These are phyloP conservation scores for Drosophila robusta DNA, from an alignment of 2,888 invertebrate genomes.

Conservation along the genomic window DNA sequence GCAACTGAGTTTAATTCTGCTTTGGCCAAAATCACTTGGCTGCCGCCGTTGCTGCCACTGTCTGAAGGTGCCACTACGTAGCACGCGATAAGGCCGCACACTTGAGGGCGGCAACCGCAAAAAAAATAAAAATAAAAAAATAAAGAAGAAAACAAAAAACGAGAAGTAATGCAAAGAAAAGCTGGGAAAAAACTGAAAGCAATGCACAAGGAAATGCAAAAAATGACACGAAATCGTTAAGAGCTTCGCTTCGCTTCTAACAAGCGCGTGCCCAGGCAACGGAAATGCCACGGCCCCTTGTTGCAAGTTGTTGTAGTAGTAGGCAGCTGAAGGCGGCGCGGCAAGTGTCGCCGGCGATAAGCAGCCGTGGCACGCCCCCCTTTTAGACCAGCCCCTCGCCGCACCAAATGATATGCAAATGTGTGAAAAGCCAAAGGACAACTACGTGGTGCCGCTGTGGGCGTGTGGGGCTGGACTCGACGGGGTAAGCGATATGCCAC, in stretches of 20 bases:
- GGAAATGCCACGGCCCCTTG: slow-evolving; percentile 65
- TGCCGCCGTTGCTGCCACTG: slow-evolving; percentile 35
- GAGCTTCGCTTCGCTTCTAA: slow-evolving; percentile 62
- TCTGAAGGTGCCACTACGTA: slow-evolving; percentile 69
- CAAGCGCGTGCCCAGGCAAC: slow-evolving; percentile 74
- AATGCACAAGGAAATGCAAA: slow-evolving; percentile 77
- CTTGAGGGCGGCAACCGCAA: slow-evolving; percentile 63
- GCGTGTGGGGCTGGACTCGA: slow-evolving; percentile 36
- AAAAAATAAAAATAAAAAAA: slow-evolving; percentile 10
- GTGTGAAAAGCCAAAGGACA: slow-evolving; percentile 70
- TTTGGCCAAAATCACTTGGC: slow-evolving; percentile 63
- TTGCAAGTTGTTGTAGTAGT: slow-evolving; percentile 10
- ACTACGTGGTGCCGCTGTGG: slow-evolving; percentile 40
- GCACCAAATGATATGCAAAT: slow-evolving; percentile 74
- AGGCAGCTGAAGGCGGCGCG: not conserved
- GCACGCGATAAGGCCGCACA: slow-evolving; percentile 77
- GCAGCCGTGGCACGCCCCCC: slow-evolving; percentile 58
- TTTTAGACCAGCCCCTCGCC: slow-evolving; percentile 17
- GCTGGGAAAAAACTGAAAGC: slow-evolving; percentile 54
- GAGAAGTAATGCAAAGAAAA: slow-evolving; percentile 11
- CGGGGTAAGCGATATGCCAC: slow-evolving; percentile 41
- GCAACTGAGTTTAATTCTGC: slow-evolving; percentile 53
- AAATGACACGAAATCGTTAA: slow-evolving; percentile 80
- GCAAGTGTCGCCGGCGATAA: slow-evolving; percentile 61
- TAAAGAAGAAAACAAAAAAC: slow-evolving; percentile 5